phyloP scores from a whole-genome alignment of 1,140 invertebrate species.

The Microplitis demolitor region DNA sequence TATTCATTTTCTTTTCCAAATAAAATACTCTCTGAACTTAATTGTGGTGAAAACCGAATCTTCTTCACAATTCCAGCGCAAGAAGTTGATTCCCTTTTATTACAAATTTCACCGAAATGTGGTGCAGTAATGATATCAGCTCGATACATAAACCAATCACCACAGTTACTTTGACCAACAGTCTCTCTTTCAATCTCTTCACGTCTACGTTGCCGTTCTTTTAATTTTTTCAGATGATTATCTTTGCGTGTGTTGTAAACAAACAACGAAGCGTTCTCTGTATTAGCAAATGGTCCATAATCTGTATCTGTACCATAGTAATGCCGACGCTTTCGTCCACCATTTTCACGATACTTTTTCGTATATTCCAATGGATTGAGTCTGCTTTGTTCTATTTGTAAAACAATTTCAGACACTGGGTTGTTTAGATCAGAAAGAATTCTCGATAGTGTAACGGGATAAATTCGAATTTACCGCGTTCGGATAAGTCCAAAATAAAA shows the following conservation, averaged over 20 bases:
- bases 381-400: constrained; percentile 22
- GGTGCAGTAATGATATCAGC: constrained; percentile 46
- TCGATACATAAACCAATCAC: constrained; percentile 41
- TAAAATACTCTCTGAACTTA: constrained; percentile 29
- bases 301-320: constrained; percentile 18
- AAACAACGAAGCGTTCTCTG: constrained; percentile 24
- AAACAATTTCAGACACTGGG: constrained; percentile 12
- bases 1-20: constrained; percentile 45
- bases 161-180: constrained; percentile 34
- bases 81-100: constrained; percentile 31
- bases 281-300: constrained; percentile 25
- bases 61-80: constrained; percentile 32
- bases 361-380: constrained; percentile 33
- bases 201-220: constrained; percentile 5
- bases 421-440: neutral
- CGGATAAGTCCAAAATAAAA: too few species aligned
- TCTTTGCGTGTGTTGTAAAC: neutral
- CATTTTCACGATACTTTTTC: constrained; percentile 36
- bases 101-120: constrained; percentile 48
- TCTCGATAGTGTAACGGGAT: too few species aligned
- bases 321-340: constrained; percentile 10
- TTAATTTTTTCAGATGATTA: constrained; percentile 21
- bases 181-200: constrained; percentile 37
- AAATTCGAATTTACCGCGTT: too few species aligned
- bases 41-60: constrained; percentile 36